Evolutionary conservation across 2,113 vertebrate species (phyloP).

Genomic region (Clupea harengus): DNA sequence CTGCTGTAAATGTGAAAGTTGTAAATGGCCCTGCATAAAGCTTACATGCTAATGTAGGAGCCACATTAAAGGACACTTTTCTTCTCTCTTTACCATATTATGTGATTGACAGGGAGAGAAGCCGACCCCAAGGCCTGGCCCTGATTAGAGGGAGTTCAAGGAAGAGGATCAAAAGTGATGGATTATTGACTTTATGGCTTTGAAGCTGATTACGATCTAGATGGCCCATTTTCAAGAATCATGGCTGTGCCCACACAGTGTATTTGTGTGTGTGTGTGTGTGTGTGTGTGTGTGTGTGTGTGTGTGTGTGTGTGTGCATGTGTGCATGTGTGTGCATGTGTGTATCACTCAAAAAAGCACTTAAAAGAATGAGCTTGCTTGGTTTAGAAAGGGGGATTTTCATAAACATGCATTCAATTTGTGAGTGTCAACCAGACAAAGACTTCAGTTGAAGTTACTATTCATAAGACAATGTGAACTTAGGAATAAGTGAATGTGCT

Average conservation of each 20-base stretch:
- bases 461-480: not conserved
- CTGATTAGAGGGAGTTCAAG: conserved; percentile 2
- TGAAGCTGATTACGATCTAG: not conserved
- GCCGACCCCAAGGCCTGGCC: not conserved
- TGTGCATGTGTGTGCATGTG: not conserved
- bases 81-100: not conserved
- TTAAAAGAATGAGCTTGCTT: not conserved
- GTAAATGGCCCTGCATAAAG: not conserved
- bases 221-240: conserved; percentile 4
- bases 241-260: not conserved
- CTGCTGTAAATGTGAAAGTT: not conserved
- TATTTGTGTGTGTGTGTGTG: not conserved
- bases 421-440: not conserved
- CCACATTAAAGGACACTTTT: not conserved
- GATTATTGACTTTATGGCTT: conserved; percentile 17
- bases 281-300: not conserved
- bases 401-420: not conserved
- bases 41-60: not conserved
- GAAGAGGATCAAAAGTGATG: conserved; percentile 17
- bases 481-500: not conserved
- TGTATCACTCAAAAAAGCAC: not conserved
- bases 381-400: not conserved
- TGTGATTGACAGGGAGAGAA: not conserved
- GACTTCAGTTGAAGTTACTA: not conserved
- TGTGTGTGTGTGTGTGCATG: not conserved